These are phyloP conservation scores for Xanthorhoe spadicearia DNA, from an alignment of 2,888 invertebrate species.

Conservation along the genomic window DNA sequence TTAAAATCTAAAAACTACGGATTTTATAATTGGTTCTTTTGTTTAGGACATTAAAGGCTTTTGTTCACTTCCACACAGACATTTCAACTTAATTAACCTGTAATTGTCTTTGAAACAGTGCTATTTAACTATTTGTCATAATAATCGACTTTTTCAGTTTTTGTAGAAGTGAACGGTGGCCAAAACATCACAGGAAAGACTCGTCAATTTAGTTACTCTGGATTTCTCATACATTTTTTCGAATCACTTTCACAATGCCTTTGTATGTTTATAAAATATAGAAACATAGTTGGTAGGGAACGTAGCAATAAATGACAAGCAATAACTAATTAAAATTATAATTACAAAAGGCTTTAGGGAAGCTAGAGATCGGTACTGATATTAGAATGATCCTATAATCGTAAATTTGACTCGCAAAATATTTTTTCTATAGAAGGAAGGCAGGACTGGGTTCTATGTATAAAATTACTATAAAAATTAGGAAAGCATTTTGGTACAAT, in stretches of 20 bases:
- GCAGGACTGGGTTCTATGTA: constrained; percentile 69
- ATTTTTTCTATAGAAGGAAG: constrained; percentile 79
- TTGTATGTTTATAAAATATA: constrained; percentile 55
- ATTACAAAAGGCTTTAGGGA: constrained; percentile 74
- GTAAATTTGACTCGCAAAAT: constrained; percentile 68
- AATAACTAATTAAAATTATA: constrained; percentile 71
- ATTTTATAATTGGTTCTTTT: constrained; percentile 30
- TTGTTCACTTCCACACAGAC: constrained; percentile 12
- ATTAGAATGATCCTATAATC: constrained; percentile 71
- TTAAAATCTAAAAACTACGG: constrained; percentile 34
- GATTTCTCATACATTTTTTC: constrained; percentile 34
- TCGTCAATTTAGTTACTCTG: constrained; percentile 35
- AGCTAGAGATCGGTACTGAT: constrained; percentile 82
- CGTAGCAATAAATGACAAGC: constrained; percentile 81
- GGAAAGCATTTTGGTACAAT: constrained; percentile 74
- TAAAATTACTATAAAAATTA: constrained; percentile 60
- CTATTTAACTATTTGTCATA: not conserved
- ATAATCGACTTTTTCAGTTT: not conserved
- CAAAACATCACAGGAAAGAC: constrained; percentile 13
- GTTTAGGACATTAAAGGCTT: constrained; percentile 16
- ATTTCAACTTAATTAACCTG: not conserved
- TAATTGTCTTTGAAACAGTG: not conserved
- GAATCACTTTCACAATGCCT: constrained; percentile 47
- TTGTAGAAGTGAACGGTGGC: constrained; percentile 6
- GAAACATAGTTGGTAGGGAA: constrained; percentile 66